Evolutionary conservation across 2,113 vertebrate genomes (phyloP).

Genomic region (Syrmaticus mikado): DNA sequence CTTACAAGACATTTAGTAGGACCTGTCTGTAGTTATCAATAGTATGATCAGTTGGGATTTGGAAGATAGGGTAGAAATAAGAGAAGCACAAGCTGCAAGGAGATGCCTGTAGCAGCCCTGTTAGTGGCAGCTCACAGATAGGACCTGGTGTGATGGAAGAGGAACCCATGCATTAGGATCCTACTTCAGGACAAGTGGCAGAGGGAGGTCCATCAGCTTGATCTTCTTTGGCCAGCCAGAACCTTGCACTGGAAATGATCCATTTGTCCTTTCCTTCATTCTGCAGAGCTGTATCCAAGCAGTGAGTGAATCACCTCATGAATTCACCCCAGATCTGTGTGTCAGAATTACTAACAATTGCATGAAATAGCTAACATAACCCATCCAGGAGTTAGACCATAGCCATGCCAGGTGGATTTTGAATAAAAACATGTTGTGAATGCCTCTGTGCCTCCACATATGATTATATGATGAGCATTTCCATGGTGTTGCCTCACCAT

Average conservation of each 20-base stretch:
- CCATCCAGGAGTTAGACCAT: not conserved
- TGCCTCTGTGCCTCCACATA: not conserved
- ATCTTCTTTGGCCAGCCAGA: not conserved
- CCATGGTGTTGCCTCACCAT: fast-evolving
- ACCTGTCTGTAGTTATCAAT: not conserved
- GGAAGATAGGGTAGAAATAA: not conserved
- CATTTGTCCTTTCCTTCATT: not conserved
- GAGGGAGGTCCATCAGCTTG: not conserved
- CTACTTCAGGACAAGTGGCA: fast-evolving
- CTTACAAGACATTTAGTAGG: not conserved
- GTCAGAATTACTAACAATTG: not conserved
- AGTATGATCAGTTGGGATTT: not conserved
- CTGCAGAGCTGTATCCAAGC: not conserved
- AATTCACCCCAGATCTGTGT: not conserved
- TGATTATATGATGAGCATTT: not conserved
- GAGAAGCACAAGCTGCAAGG: fast-evolving
- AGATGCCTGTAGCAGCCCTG: not conserved
- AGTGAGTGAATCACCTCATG: not conserved
- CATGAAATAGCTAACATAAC: not conserved
- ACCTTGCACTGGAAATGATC: not conserved
- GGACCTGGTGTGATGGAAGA: fast-evolving
- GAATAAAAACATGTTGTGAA: not conserved
- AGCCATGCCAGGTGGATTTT: not conserved
- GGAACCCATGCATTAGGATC: not conserved
- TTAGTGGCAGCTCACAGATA: not conserved